Evolutionary conservation across 2,113 vertebrate genomes (phyloP).

Genomic region (Aegithalos caudatus): DNA sequence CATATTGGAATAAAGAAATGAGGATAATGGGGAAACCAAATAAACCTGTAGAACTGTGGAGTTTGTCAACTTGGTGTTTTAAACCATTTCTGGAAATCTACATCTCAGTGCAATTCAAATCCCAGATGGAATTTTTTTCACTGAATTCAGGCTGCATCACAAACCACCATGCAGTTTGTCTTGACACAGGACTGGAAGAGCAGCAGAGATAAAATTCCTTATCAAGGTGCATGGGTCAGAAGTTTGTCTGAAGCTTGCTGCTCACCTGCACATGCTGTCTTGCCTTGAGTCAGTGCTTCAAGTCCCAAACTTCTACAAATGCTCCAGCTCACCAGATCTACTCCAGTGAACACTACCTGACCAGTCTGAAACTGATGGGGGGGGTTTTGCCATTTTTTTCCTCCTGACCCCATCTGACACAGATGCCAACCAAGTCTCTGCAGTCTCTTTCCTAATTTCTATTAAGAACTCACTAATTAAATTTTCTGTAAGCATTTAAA

Average conservation of each 20-base stretch:
- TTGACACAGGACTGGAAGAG: background rate
- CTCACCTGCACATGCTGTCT: background rate
- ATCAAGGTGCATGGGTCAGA: background rate
- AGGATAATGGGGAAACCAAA: constrained; percentile 43
- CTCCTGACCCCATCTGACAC: rapidly evolving
- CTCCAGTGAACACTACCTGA: background rate
- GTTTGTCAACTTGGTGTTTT: background rate
- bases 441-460: background rate
- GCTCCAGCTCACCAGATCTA: constrained; percentile 27
- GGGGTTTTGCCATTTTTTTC: background rate
- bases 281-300: constrained; percentile 18
- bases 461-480: background rate
- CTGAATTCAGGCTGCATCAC: background rate
- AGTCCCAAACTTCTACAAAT: constrained; percentile 13
- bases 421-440: background rate
- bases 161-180: background rate
- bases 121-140: constrained; percentile 7
- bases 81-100: constrained; percentile 40
- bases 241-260: constrained; percentile 2
- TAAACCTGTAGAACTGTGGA: constrained; percentile 32
- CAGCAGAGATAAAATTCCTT: background rate
- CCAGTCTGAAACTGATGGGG: background rate
- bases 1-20: constrained; percentile 39
- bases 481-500: constrained; percentile 3
- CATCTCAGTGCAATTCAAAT: constrained; percentile 38